Base-by-base conservation (phyloP, 2,888 invertebrate genomes). In the Chelonus formosanus region DNA sequence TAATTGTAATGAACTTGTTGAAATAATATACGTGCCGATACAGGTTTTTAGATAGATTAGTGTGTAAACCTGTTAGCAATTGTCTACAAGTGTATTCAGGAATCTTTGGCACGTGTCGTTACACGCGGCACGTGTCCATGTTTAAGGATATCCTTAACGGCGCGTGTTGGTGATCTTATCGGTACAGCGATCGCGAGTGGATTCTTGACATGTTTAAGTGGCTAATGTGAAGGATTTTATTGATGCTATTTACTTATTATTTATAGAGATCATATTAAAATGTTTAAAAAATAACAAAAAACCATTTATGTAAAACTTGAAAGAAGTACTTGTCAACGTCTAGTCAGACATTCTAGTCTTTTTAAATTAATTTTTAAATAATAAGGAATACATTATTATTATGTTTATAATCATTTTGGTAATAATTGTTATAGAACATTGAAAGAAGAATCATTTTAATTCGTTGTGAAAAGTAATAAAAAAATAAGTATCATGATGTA, bases 401-500 rank as follows among this genome's bases (percentile, higher is more conserved):
- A 20, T 20, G n/a, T 50, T 40, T 3, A 6, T 4, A 4, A 40
- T 40, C 3, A 40, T 40, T 40, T 40, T 40, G 40, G 40, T 5
- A 20, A 20, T 20, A 20, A 20, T 20, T 20, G 20, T 20, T 20
- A 20, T 1, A 20, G 20, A 20, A 20, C 20, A 20, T 20, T 20
- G 20, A 2, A 20, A 20, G 20, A 20, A 20, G 2, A 20, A 20
- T 20, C 20, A 20, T 20, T 20, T 20, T 20, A 20, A 2, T 20
- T 20, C 20, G 2, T 20, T 20, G 20, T 20, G 20, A 35, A 10
- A 55, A 63, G 35, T n/a, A 7, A 40, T 50, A 34, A 55, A n/a
- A 4, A 40, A 44, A 8, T 45, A 61, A 45, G 5, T 31, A 32
- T 45, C 53, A 80, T 76, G 44, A 90, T 90, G 89, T 90, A 89